These are phyloP conservation scores for Tyto alba DNA, from an alignment of 2,113 vertebrate species.

Conservation along the genomic window DNA sequence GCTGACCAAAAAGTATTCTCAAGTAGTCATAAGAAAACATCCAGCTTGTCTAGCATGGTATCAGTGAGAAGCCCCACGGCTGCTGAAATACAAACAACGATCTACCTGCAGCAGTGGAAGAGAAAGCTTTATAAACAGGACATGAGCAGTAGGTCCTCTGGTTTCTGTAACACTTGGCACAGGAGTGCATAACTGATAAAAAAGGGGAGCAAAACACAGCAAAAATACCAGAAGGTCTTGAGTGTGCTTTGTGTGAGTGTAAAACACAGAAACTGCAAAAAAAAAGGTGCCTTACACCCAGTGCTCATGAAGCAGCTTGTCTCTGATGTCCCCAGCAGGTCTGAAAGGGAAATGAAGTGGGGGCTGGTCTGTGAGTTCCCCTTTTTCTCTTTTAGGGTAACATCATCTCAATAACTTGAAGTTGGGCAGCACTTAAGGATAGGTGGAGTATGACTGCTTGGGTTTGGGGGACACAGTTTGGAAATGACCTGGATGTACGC, in stretches of 20 bases:
- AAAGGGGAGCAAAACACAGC: neutral
- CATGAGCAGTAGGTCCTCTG: neutral
- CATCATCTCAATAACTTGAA: neutral
- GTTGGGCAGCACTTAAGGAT: neutral
- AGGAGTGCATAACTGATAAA: neutral
- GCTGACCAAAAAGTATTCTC: neutral
- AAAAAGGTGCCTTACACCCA: neutral
- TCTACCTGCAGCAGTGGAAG: neutral
- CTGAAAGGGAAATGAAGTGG: neutral
- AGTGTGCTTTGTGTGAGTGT: neutral
- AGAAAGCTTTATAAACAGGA: neutral
- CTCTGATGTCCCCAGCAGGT: neutral
- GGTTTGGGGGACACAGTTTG: neutral
- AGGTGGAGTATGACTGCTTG: too few relatives aligned
- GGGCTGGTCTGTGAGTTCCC: neutral
- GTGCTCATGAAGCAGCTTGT: accelerated
- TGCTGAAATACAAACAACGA: neutral
- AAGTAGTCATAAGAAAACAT: neutral
- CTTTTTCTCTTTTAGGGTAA: neutral
- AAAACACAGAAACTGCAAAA: neutral
- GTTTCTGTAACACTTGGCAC: neutral
- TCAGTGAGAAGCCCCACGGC: neutral
- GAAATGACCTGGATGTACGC: neutral
- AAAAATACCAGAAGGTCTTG: neutral
- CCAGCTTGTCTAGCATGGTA: neutral